Base-by-base conservation (phyloP, 1,140 invertebrate species). In the Drosophila sturtevanti region DNA sequence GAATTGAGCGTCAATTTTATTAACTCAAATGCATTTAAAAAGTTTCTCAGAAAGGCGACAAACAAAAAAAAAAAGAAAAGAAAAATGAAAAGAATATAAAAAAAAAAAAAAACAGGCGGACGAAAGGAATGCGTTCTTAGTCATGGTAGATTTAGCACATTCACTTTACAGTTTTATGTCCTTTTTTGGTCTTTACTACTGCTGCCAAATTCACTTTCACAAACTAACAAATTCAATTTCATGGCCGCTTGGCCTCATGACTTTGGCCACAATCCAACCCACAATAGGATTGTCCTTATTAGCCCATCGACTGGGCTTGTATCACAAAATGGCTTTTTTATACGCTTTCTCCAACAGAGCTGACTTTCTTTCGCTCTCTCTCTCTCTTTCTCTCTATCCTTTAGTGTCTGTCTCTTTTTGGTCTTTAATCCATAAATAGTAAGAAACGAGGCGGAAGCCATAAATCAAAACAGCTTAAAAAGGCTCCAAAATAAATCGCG, bases 391-490 rank as follows among this genome's bases (percentile, higher is more conserved):
- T 3, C 14, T 4, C 9, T 10, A 9, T 14, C 2, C 9, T 9
- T 44, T 41, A 5, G 14, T 44, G 41, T 44, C 16, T 48, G 41
- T 48, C 9, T 14, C 61, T 68, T 68, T 81, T 51, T 38, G 44
- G 52, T 54, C 22, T 27, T 55, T 77, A 62, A 76, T 72, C 44
- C 44, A 22, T 67, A 72, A 72, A 68, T 37, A 56, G 63, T 69
- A 59, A 63, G 27, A 63, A 67, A 55, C 63, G 34, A 44, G 63
- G 60, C 41, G 63, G 38, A 69, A 80, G 80, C 77, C 72, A 70
- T 84, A 84, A 84, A 80, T 84, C 72, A 84, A 84, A 80, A 70
- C 66, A 80, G 80, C 72, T 77, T 80, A 72, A 72, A 72, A 68
- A 18, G 61, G 16, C 41, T 52, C 72, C 58, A 60, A 56, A 66